Evolutionary conservation across 2,113 vertebrate genomes (phyloP), one percentile per base, ranked within the genome.

Genomic region (Chaetorhynchus papuensis): DNA sequence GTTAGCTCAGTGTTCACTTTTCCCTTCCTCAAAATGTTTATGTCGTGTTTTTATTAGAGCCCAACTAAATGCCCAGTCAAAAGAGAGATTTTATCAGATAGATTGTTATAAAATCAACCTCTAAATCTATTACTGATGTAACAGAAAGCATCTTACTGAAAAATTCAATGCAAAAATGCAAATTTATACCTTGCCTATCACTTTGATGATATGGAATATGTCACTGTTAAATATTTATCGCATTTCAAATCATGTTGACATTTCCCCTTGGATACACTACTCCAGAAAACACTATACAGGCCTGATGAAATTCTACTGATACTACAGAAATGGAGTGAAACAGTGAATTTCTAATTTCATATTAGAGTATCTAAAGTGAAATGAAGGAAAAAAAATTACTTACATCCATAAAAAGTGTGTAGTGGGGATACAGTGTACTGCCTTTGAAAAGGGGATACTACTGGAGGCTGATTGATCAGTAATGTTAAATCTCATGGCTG

Each of bases 181-280:
- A 60, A 94, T 95, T 76, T 87, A 89, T 79, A 86, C 78, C 82
- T 39, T 87, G 41, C 50, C 21, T 57, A 82, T 90, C 42, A 68
- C 12, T 85, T 84, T 89, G 87, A 94, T 76, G 41, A 64, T 87
- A 89, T 18, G 52, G 61, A 93, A 83, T 87, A 64, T 87, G 30
- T 81, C 45, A 53, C 57, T 94, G 53, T 84, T 91, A 95, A 93
- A 94, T 95, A 93, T 94, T 95, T 93, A 95, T 72, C 90, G 42
- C 45, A 91, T 90, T 93, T 87, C 47, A 74, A 80, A 94, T 80
- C 57, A 63, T 50, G 50, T 39, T 89, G 74, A 91, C 57, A 45
- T 69, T 93, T 85, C 18, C 27, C 70, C 50, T 90, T 76, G 45
- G 53, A 89, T 72, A 68, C 10, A 11, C 23, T 79, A 33, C 72